Base-by-base conservation (phyloP, 2,113 vertebrate genomes). In the Neodon shergylaensis region DNA sequence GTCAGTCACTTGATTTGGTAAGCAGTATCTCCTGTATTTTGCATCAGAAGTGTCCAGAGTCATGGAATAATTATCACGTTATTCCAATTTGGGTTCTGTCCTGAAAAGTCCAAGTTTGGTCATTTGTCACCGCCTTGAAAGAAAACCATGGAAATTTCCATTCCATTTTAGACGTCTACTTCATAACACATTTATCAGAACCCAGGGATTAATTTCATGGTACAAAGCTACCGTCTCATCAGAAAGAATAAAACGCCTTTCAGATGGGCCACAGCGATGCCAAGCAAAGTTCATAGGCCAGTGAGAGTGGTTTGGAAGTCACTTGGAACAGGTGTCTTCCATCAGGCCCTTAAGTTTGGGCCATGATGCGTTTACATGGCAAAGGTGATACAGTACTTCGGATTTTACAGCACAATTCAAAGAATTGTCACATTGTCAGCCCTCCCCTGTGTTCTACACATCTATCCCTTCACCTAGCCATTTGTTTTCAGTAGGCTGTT, bases 21-120 rank as follows among this genome's bases (percentile, higher is more conserved):
- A 52, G 66, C 44, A 28, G 33, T 58, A 81, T 87, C 65, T 87
- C 89, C 26, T 28, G 54, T 78, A 42, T 42, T 86, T 36, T 82
- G 49, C 19, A n/a, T 92, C 89, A 1, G 1, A 42, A 65, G 33
- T 33, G 42, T 79, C 21, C 66, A 28, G 47, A 63, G 54, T 77
- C 24, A 4, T 49, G 76, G 61, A n/a, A 84, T 33, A 73, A n/a
- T 96, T 70, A 73, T 76, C 84, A 70, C 88, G 66, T 94, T 66
- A 81, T 88, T 90, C 66, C n/a, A n/a, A 0, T 88, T 61, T 78
- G 61, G 63, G 61, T 85, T 91, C 11, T 44, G 47, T 65, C 36
- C 28, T 10, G 36, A 83, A 68, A 96, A 54, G 78, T 74, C 96
- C 85, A 94, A 93, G 89, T 94, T 84, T 96, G 92, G 84, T 94